A percentile compares a stretch with the other conserved stretches of the same genome.
Conservation (phyloP, 2,888 invertebrate species). For the Papilio gigon region DNA sequence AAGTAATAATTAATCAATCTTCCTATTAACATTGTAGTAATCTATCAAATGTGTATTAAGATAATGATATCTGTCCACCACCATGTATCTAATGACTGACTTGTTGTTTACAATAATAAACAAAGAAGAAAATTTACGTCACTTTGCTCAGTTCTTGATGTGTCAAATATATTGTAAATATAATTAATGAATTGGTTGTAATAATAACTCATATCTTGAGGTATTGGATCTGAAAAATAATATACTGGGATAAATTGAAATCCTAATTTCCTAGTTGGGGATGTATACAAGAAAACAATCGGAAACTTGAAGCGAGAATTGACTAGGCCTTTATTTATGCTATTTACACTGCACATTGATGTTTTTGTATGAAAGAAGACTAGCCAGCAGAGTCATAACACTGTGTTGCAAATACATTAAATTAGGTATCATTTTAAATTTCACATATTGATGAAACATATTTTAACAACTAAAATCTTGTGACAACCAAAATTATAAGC, state of each 20-base stretch:
- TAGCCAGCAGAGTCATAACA: neutral
- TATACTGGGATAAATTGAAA: neutral
- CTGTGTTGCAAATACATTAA: too few relatives aligned
- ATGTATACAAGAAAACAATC: neutral
- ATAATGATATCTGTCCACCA: neutral
- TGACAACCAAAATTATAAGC: neutral
- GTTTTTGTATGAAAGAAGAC: slow-evolving; percentile 36
- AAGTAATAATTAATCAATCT: neutral
- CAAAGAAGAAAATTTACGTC: slow-evolving; percentile 56
- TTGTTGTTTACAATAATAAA: slow-evolving; percentile 30
- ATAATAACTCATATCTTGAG: slow-evolving; percentile 61
- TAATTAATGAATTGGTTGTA: slow-evolving; percentile 62
- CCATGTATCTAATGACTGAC: neutral
- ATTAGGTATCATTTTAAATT: too few relatives aligned
- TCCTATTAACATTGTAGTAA: neutral
- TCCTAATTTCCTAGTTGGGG: neutral
- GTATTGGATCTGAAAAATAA: slow-evolving; percentile 38
- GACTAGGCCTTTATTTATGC: neutral
- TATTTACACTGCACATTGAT: neutral
- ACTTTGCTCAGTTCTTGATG: slow-evolving; percentile 57
- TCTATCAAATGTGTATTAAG: neutral
- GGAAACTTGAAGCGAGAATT: neutral
- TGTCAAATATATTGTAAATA: slow-evolving; percentile 54
- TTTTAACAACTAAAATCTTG: neutral
- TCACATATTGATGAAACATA: too few relatives aligned